Evolutionary conservation across 2,113 vertebrate species (phyloP).

Genomic region (Megaceryle maxima): DNA sequence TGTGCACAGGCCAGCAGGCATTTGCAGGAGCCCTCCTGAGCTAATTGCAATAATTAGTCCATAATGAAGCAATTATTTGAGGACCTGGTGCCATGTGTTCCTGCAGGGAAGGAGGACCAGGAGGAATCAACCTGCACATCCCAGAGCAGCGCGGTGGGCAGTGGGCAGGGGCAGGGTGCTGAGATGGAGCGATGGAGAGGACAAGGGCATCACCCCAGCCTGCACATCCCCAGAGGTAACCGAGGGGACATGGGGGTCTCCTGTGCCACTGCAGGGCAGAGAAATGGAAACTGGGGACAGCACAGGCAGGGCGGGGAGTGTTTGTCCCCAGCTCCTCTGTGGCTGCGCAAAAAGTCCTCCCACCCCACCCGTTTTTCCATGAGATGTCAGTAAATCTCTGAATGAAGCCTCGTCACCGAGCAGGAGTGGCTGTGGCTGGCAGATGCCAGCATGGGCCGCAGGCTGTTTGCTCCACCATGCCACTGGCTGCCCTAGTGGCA

Average conservation of each 20-base stretch:
- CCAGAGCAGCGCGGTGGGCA: fast-evolving
- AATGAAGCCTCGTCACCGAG: fast-evolving
- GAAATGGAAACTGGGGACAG: background rate
- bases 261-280: background rate
- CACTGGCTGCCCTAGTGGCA: fast-evolving
- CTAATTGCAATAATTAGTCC: slow-evolving; percentile 56
- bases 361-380: background rate
- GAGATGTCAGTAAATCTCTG: background rate
- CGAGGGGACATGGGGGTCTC: fast-evolving
- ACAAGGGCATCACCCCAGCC: background rate
- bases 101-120: background rate
- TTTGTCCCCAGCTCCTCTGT: background rate
- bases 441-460: fast-evolving
- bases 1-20: background rate
- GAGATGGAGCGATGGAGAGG: background rate
- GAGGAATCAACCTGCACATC: background rate
- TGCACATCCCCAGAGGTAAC: fast-evolving
- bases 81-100: slow-evolving; percentile 6
- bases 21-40: background rate
- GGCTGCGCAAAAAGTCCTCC: background rate
- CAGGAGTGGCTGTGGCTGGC: background rate
- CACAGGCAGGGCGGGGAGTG: too few relatives aligned
- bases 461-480: background rate
- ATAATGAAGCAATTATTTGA: slow-evolving; percentile 62
- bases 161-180: fast-evolving